A percentile compares a stretch with the other conserved stretches of the same genome.
These are phyloP conservation scores for Oxygymnocypris stewartii DNA, from an alignment of 2,113 vertebrate species.

Conservation along the genomic window DNA sequence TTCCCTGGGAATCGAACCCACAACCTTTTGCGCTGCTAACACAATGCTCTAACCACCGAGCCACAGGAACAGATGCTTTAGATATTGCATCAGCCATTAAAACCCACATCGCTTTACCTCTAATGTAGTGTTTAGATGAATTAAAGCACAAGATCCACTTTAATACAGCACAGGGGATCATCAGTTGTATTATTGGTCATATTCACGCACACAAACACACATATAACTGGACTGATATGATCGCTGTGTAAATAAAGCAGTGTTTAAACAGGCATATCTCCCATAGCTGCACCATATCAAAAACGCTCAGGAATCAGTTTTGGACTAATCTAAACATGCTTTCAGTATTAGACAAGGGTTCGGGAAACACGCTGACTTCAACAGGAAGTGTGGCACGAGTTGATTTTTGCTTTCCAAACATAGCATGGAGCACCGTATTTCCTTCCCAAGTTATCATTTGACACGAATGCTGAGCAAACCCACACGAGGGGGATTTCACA, in stretches of 20 bases:
- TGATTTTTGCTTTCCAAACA: constrained; percentile 33
- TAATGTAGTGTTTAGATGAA: background rate
- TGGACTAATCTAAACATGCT: background rate
- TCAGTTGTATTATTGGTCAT: background rate
- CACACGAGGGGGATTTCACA: constrained; percentile 5
- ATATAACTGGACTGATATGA: too few relatives aligned
- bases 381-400: background rate
- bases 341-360: background rate
- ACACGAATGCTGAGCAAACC: background rate
- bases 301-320: background rate
- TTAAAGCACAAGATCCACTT: background rate
- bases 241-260: background rate
- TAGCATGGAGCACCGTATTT: background rate
- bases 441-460: background rate
- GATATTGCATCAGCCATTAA: background rate
- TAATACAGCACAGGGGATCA: background rate
- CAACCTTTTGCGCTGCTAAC: too few relatives aligned
- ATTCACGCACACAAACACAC: background rate
- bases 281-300: background rate
- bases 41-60: too few relatives aligned
- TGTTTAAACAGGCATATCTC: background rate
- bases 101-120: background rate
- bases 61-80: background rate
- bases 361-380: background rate
- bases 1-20: too few relatives aligned